Percentiles rank a stretch among this genome's conserved stretches.
phyloP scores from a whole-genome alignment of 1,140 invertebrate genomes.

The Drosophila lowei region DNA sequence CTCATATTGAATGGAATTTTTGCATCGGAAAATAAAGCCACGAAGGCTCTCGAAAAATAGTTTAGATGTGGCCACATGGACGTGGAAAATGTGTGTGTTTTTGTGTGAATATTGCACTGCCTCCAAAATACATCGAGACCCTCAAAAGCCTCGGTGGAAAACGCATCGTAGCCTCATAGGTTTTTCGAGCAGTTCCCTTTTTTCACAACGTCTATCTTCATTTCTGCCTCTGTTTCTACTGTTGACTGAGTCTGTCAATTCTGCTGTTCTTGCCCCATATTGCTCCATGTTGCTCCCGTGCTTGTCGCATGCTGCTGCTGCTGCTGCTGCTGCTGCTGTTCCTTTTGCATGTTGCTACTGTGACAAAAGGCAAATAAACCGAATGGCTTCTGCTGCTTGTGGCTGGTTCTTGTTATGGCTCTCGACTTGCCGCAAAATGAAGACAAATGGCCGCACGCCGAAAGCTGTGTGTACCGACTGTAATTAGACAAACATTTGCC shows the following conservation, averaged over 20 bases:
- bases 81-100: too few relatives aligned
- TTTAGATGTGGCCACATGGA: too few relatives aligned
- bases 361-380: slow-evolving; percentile 75
- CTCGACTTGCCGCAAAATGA: slow-evolving; percentile 62
- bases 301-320: slow-evolving; percentile 29
- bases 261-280: slow-evolving; percentile 13
- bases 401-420: background rate
- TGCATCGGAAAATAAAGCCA: too few relatives aligned
- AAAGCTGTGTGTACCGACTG: slow-evolving; percentile 69
- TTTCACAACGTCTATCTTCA: slow-evolving; percentile 2
- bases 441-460: slow-evolving; percentile 76
- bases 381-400: slow-evolving; percentile 9
- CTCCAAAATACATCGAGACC: too few relatives aligned
- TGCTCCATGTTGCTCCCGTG: slow-evolving; percentile 51
- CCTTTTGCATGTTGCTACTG: slow-evolving; percentile 50
- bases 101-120: too few relatives aligned
- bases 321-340: slow-evolving; percentile 34
- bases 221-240: slow-evolving; percentile 8
- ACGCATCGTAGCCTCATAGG: background rate
- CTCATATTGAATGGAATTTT: too few relatives aligned
- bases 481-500: slow-evolving; percentile 80
- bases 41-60: too few relatives aligned
- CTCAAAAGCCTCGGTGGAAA: too few relatives aligned
- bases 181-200: slow-evolving; percentile 4
- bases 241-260: slow-evolving; percentile 61